phyloP scores from a whole-genome alignment of 1,140 invertebrate species.

The Episyrphus balteatus region DNA sequence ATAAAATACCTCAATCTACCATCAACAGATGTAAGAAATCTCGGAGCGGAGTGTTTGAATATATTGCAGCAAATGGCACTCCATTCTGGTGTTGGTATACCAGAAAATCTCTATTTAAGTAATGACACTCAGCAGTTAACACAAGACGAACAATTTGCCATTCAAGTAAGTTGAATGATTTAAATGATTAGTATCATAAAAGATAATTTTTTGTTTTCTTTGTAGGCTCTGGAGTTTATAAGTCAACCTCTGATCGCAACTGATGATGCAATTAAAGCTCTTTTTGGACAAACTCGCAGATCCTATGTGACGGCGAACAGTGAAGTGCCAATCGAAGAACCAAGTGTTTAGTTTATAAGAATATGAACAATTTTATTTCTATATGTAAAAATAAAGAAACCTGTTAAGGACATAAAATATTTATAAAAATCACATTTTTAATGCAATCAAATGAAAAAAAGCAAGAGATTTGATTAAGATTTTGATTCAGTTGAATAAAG shows the following conservation, averaged over 20 bases:
- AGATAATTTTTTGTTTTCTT: not conserved
- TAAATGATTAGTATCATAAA: too few species aligned
- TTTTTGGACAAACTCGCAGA: conserved; percentile 29
- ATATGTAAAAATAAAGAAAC: too few species aligned
- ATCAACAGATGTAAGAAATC: conserved; percentile 37
- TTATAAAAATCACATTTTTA: too few species aligned
- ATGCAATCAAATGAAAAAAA: too few species aligned
- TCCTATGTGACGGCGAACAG: conserved; percentile 8
- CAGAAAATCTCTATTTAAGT: conserved; percentile 22
- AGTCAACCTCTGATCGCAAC: conserved; percentile 33
- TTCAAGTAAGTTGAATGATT: conserved; percentile 18
- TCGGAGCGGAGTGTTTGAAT: conserved; percentile 33
- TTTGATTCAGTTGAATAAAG: conserved; percentile 55
- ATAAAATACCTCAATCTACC: conserved; percentile 29
- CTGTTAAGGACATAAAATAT: too few species aligned
- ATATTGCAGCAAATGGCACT: conserved; percentile 30
- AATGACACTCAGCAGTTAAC: conserved; percentile 27
- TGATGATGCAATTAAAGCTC: conserved; percentile 31
- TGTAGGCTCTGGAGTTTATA: conserved; percentile 25
- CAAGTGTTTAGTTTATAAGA: not conserved
- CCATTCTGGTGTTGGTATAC: conserved; percentile 32
- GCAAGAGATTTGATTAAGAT: not conserved
- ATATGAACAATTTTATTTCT: too few species aligned
- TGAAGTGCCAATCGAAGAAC: too few species aligned
- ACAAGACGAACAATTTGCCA: conserved; percentile 32